These are phyloP conservation scores for Bellardia bayeri DNA, from an alignment of 2,888 invertebrate species.

Conservation along the genomic window DNA sequence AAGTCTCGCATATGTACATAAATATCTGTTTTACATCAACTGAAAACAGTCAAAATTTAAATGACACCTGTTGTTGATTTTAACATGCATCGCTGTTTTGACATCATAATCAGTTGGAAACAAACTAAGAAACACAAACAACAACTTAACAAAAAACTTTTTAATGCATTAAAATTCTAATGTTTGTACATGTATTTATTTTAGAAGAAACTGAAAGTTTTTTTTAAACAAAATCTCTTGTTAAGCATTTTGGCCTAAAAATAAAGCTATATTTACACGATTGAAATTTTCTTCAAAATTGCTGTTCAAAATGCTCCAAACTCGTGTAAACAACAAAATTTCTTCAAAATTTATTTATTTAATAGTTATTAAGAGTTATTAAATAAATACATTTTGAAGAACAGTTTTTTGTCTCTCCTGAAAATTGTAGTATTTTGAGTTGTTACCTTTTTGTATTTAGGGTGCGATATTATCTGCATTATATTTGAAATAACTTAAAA, in stretches of 20 bases:
- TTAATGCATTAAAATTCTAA: constrained; percentile 35
- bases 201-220: neutral
- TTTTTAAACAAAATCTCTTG: neutral
- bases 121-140: neutral
- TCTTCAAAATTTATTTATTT: too few relatives aligned
- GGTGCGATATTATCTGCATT: too few relatives aligned
- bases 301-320: too few relatives aligned
- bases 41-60: constrained; percentile 68
- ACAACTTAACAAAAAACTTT: neutral
- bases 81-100: constrained; percentile 59
- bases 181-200: neutral
- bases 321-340: too few relatives aligned
- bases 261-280: too few relatives aligned
- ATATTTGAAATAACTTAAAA: too few relatives aligned
- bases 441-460: too few relatives aligned
- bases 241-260: constrained; percentile 16
- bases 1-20: neutral
- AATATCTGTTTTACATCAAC: constrained; percentile 59
- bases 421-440: too few relatives aligned
- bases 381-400: too few relatives aligned
- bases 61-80: constrained; percentile 70
- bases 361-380: too few relatives aligned
- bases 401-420: too few relatives aligned
- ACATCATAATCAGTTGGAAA: constrained; percentile 57
- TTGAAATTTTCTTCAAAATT: too few relatives aligned